A percentile compares a stretch with the other conserved stretches of the same genome.
Evolutionary conservation across 2,797 vertebrate species (phyloP).

Genomic region (Poecilia gillii): DNA sequence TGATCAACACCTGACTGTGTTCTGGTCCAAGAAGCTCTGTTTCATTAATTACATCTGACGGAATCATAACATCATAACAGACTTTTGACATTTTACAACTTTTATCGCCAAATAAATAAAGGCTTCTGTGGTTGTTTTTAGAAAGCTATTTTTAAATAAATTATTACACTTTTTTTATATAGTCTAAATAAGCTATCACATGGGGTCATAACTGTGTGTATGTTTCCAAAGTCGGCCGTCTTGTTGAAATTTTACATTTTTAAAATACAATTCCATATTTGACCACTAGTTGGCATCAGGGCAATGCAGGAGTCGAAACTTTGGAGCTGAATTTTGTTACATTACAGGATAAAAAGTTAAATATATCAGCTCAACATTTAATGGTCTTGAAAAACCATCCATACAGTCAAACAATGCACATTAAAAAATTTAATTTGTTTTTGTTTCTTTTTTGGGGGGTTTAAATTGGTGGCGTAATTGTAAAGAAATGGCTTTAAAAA

Average conservation of each 20-base stretch:
- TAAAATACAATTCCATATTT: background rate
- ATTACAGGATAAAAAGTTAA: background rate
- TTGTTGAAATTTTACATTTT: background rate
- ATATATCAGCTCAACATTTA: background rate
- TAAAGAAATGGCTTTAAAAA: background rate
- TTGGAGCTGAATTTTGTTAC: background rate
- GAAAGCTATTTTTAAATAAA: no score
- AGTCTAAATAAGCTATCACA: no score
- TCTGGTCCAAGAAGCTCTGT: no score
- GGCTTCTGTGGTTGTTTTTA: no score
- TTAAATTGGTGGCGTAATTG: background rate
- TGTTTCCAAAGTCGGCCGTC: background rate
- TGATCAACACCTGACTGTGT: no score
- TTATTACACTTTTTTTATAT: no score
- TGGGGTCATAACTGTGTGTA: no score
- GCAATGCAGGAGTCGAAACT: background rate
- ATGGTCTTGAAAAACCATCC: background rate
- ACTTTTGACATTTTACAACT: background rate
- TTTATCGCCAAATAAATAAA: background rate
- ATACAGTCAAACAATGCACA: background rate
- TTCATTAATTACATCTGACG: no score
- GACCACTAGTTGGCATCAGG: background rate
- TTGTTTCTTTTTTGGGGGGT: background rate
- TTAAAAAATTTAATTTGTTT: background rate
- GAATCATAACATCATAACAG: no score